phyloP scores from a whole-genome alignment of 2,113 vertebrate species.

The Petromus typicus region DNA sequence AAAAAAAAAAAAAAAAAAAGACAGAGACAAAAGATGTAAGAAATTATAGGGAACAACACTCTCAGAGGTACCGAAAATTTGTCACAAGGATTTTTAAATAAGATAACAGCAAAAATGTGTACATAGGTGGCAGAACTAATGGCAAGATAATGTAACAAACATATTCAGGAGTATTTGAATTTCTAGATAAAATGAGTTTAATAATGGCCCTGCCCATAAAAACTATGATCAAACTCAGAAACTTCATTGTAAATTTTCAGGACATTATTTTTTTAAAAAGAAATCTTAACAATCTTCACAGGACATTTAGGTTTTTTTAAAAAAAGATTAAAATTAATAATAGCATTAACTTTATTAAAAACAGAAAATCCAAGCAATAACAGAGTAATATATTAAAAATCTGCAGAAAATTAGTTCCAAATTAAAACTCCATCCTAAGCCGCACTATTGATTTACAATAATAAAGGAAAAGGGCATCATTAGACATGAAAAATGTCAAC shows the following conservation, averaged over 20 bases:
- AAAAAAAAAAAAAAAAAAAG: background rate
- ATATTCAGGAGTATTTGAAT: background rate
- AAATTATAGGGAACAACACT: background rate
- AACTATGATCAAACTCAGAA: background rate
- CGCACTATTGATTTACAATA: background rate
- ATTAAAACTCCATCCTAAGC: background rate
- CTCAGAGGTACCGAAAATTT: background rate
- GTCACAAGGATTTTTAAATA: background rate
- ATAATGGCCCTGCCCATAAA: background rate
- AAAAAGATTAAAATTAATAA: slow-evolving; percentile 1
- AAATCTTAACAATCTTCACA: background rate
- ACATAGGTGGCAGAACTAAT: background rate
- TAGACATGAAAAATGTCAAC: background rate
- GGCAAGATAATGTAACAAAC: slow-evolving; percentile 13
- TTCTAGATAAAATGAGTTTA: background rate
- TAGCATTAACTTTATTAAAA: background rate
- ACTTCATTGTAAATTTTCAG: background rate
- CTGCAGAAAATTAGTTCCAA: background rate
- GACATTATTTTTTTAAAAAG: background rate
- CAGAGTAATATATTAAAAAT: background rate
- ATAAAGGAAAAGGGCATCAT: background rate
- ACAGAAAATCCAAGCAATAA: background rate
- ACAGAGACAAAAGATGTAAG: background rate
- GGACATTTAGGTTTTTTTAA: background rate
- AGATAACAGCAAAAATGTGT: background rate